phyloP scores from a whole-genome alignment of 2,888 invertebrate species.

The Terebella lapidaria region DNA sequence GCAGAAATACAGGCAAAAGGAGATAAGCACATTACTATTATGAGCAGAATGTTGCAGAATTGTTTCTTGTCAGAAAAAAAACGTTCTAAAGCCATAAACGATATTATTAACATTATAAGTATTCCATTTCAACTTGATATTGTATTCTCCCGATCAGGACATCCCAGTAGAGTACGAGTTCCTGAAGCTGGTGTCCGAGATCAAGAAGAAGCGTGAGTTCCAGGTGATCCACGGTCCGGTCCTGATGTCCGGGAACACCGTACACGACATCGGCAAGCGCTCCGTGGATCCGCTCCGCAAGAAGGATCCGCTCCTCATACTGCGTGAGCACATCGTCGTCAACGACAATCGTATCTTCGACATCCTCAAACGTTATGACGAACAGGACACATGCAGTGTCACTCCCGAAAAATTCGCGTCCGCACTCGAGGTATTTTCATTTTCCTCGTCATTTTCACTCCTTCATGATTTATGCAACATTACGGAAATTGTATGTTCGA shows the following conservation, averaged over 20 bases:
- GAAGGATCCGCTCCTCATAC: conserved; percentile 11
- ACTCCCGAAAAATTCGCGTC: conserved; percentile 39
- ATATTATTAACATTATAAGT: too few species aligned
- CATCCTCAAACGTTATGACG: conserved; percentile 40
- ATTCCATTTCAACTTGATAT: too few species aligned
- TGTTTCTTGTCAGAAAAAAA: too few species aligned
- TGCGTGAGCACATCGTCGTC: conserved; percentile 43
- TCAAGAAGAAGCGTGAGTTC: conserved; percentile 35
- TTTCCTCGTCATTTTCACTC: too few species aligned
- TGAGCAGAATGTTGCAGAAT: too few species aligned
- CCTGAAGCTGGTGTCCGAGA: conserved; percentile 40
- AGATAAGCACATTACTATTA: too few species aligned
- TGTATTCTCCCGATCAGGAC: too few species aligned
- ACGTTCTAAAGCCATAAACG: too few species aligned
- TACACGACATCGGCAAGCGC: conserved; percentile 45
- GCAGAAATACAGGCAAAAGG: too few species aligned
- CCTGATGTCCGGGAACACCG: conserved; percentile 46
- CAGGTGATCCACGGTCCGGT: conserved; percentile 39
- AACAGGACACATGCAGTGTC: conserved; percentile 31
- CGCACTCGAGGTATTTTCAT: conserved; percentile 46
- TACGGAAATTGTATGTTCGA: too few species aligned
- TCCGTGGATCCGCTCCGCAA: conserved; percentile 33
- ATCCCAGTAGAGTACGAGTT: conserved; percentile 51
- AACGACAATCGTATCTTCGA: conserved; percentile 44
- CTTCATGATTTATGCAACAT: too few species aligned